Evolutionary conservation across 2,888 invertebrate species (phyloP), one percentile per base, ranked within the genome.

Genomic region (Euphydryas editha): DNA sequence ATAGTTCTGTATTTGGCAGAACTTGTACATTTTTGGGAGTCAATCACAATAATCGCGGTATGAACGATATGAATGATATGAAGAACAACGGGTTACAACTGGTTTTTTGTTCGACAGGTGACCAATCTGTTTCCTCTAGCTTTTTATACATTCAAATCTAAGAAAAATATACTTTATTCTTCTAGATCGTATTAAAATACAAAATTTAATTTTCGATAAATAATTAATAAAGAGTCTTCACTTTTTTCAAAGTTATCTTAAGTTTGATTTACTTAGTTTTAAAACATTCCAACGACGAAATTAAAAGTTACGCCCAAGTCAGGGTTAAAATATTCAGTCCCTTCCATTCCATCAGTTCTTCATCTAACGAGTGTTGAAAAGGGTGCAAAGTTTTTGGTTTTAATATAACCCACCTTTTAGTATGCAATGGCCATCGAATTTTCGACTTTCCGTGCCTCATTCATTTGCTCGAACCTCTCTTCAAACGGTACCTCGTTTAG

Each of bases 301-400:
- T 24, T 21, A 51, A 7, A n/a, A 54, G 30, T 59, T 42, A 24
- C 36, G 15, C 8, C 30, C 2, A 46, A 37, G 42, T 46, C 51
- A 46, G 18, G 24, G 17, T 24, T 66, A 51, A 56, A 62, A 44
- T 51, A 63, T 59, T 57, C 54, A 42, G 17, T 51, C 51, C 59
- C 44, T 63, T 66, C 51, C 54, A 61, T 58, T 60, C 57, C 67
- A 62, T 44, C 56, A 59, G 42, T 59, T 24, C 42, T 54, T 54
- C 58, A 46, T 51, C 37, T 61, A 47, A 51, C 24, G 24, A 56
- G 46, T 30, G 55, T 49, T 61, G 58, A 60, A 24, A 62, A 63
- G 63, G 63, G 63, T 63, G 63, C 30, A 36, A 62, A 59, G 54
- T 54, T 62, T 46, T 17, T 11, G 51, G 54, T 36, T 30, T 55